phyloP scores from a whole-genome alignment of 2,113 vertebrate species.

The Urocitellus parryii region DNA sequence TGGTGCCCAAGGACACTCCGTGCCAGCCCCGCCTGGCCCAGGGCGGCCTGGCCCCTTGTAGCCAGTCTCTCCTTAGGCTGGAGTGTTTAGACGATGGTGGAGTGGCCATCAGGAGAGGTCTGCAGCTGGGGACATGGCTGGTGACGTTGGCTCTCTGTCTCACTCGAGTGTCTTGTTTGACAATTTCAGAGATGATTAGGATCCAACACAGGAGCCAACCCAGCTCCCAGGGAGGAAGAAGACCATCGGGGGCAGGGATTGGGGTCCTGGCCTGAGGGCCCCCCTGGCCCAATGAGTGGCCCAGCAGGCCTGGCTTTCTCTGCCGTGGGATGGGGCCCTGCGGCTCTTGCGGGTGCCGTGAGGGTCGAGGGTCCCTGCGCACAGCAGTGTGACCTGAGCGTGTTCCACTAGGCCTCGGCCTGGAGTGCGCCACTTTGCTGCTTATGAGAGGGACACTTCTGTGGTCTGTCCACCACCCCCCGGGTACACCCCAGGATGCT shows the following conservation, averaged over 20 bases:
- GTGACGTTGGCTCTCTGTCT: not conserved
- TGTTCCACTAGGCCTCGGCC: not conserved
- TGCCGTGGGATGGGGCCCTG: accelerated
- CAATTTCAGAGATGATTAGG: not conserved
- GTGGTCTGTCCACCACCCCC: accelerated
- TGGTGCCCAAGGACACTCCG: not conserved
- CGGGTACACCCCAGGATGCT: not conserved
- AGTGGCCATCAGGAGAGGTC: not conserved
- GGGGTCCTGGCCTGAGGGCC: accelerated
- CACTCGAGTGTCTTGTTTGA: not conserved
- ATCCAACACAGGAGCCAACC: not conserved
- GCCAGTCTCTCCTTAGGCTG: not conserved
- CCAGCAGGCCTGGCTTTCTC: not conserved
- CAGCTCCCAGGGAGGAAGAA: not conserved
- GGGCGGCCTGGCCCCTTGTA: not conserved
- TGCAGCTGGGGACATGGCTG: accelerated
- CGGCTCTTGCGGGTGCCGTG: not conserved
- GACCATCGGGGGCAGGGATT: not conserved
- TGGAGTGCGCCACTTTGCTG: not conserved
- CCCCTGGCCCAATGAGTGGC: not conserved
- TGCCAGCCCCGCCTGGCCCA: not conserved
- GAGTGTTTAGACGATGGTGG: not conserved
- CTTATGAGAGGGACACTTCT: not conserved
- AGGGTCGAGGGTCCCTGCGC: accelerated
- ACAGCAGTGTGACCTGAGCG: not conserved